Base-by-base conservation (phyloP, 2,797 vertebrate genomes). In the Spea hammondii region DNA sequence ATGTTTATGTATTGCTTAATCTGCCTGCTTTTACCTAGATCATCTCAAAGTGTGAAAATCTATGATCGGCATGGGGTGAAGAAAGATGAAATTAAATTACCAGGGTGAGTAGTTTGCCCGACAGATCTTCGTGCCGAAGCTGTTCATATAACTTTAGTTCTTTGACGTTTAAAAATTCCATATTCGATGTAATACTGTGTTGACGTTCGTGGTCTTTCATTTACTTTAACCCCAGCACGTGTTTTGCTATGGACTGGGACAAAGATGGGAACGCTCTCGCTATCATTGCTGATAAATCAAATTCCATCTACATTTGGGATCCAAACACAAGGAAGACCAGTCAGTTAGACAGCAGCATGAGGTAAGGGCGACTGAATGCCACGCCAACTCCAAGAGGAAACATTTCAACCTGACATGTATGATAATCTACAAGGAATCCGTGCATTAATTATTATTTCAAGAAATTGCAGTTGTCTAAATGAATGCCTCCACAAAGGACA, bases 31-130 rank as follows among this genome's bases (percentile, higher is more conserved):
- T 59, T 81, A 84, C 83, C 82, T 86, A 99, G 98, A 81, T 91
- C 91, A 73, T 95, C 97, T 88, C 93, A 84, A 85, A 86, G 87
- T 9, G 95, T 99, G 82, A 97, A 96, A 92, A 96, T 99, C 85
- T 98, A 96, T 91, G 96, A 99, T 92, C 94, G 97, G 48, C 96
- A 99, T 92, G 98, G 97, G 83, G 94, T 98, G 86, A 97, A 93
- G 89, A 95, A 84, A 90, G 94, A 96, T 87, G 96, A 97, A 89
- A 90, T 99, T 84, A 94, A 60, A 72, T 92, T 99, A 64, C 89
- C 95, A 5, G 96, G 96, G 98, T 99, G 87, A 87, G 92, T 90
- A 83, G 12, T 84, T 6, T 32, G 32, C 32, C 2, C 32, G 32
- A 32, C 32, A 32, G 32, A 32, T 3, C 32, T 32, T 3, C 32